phyloP scores from a whole-genome alignment of 2,888 invertebrate genomes.

The Archaeoteleia sp. region DNA sequence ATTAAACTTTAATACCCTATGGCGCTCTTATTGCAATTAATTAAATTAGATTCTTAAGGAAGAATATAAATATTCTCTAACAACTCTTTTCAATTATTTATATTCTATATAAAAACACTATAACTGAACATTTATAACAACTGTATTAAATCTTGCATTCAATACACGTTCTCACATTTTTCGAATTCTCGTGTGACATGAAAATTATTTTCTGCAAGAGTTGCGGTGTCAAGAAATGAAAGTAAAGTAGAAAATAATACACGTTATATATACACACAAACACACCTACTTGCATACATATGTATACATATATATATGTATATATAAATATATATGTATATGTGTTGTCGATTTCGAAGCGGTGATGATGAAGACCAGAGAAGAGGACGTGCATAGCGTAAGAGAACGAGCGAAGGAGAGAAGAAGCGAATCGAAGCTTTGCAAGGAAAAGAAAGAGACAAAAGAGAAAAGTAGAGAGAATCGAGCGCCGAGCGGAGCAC shows the following conservation, averaged over 20 bases:
- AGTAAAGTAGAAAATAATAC: constrained; percentile 7
- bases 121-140: too few species aligned
- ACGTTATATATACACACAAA: too few species aligned
- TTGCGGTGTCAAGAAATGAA: background rate
- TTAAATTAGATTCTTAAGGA: too few species aligned
- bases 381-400: constrained; percentile 19
- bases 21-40: too few species aligned
- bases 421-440: constrained; percentile 30
- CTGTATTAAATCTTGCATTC: too few species aligned
- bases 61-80: too few species aligned
- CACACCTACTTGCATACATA: too few species aligned
- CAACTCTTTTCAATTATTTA: too few species aligned
- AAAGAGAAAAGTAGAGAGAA: constrained; percentile 59
- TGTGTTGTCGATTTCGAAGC: constrained; percentile 61
- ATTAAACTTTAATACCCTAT: too few species aligned
- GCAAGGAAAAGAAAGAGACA: constrained; percentile 46
- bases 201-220: constrained; percentile 1
- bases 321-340: constrained; percentile 10
- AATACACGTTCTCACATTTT: constrained; percentile 5
- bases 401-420: constrained; percentile 24
- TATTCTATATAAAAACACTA: too few species aligned
- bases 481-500: constrained; percentile 66
- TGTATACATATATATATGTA: too few species aligned
- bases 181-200: background rate
- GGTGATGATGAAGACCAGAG: constrained; percentile 59